phyloP scores from a whole-genome alignment of 2,113 vertebrate genomes.

The Chauna torquata region DNA sequence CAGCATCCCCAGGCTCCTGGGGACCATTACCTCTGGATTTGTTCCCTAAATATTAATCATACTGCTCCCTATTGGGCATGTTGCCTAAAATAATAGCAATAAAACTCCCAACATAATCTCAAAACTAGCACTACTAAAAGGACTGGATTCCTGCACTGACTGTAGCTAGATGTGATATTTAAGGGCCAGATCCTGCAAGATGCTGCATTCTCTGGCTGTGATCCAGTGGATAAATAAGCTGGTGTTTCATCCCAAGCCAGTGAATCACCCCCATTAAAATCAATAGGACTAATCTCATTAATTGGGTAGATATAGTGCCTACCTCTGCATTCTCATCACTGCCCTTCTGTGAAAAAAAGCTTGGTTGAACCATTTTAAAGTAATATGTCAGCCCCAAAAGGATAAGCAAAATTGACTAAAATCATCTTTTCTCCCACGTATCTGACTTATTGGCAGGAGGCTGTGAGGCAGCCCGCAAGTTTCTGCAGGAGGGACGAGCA shows the following conservation, averaged over 20 bases:
- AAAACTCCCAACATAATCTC: not conserved
- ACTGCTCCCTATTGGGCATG: not conserved
- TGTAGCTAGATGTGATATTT: not conserved
- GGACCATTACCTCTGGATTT: slow-evolving; percentile 14
- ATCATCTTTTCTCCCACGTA: not conserved
- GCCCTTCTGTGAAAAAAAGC: not conserved
- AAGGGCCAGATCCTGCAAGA: not conserved
- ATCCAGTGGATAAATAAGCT: not conserved
- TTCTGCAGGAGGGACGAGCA: not conserved
- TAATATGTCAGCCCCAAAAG: not conserved
- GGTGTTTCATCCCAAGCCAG: not conserved
- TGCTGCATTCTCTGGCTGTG: not conserved
- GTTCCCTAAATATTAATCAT: not conserved
- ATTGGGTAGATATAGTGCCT: not conserved
- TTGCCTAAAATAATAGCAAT: not conserved
- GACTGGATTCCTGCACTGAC: not conserved
- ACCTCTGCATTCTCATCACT: not conserved
- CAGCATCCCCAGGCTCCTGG: not conserved
- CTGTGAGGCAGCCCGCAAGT: not conserved
- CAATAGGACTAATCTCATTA: not conserved
- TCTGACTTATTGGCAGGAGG: not conserved
- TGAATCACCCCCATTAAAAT: slow-evolving; percentile 1
- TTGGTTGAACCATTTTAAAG: not conserved
- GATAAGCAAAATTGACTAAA: not conserved
- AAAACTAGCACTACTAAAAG: not conserved